These are phyloP conservation scores for Epizoanthus fatuus DNA, from an alignment of 92 coral and sea anemone genomes.

Conservation along the genomic window DNA sequence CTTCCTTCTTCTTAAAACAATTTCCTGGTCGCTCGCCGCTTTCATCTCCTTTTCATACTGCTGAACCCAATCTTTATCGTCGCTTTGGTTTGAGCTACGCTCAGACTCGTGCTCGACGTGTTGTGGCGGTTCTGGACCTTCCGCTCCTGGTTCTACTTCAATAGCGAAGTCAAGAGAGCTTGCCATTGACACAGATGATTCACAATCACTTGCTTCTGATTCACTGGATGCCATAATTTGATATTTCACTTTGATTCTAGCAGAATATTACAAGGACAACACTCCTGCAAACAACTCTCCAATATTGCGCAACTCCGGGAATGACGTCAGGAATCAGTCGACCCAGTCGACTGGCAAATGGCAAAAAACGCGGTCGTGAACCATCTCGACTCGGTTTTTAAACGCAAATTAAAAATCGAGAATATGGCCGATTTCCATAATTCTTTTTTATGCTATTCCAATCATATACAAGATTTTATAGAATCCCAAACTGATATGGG, in stretches of 20 bases:
- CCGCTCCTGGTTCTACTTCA: slow-evolving; percentile 16
- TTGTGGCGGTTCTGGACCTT: background rate
- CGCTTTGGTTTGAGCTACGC: too few species aligned
- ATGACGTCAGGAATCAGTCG: background rate
- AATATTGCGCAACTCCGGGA: slow-evolving; percentile 7
- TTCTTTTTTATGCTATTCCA: background rate
- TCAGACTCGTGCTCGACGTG: too few species aligned
- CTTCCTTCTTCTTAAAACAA: slow-evolving; percentile 24
- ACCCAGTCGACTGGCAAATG: too few species aligned
- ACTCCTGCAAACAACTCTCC: too few species aligned
- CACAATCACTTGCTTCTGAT: slow-evolving; percentile 4
- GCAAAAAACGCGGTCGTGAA: slow-evolving; percentile 3
- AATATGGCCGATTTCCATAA: too few species aligned
- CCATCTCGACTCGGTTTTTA: background rate
- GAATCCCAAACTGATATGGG: background rate
- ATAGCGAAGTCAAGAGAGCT: slow-evolving; percentile 1
- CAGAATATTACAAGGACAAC: background rate
- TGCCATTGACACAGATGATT: background rate
- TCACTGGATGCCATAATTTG: slow-evolving; percentile 15
- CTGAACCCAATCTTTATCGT: slow-evolving; percentile 54
- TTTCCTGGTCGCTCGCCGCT: slow-evolving; percentile 30
- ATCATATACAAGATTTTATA: background rate
- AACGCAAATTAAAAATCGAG: too few species aligned
- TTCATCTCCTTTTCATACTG: slow-evolving; percentile 52
- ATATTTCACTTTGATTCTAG: background rate